Evolutionary conservation across 2,797 vertebrate genomes (phyloP).

Genomic region (Paramormyrops hopkinsi): DNA sequence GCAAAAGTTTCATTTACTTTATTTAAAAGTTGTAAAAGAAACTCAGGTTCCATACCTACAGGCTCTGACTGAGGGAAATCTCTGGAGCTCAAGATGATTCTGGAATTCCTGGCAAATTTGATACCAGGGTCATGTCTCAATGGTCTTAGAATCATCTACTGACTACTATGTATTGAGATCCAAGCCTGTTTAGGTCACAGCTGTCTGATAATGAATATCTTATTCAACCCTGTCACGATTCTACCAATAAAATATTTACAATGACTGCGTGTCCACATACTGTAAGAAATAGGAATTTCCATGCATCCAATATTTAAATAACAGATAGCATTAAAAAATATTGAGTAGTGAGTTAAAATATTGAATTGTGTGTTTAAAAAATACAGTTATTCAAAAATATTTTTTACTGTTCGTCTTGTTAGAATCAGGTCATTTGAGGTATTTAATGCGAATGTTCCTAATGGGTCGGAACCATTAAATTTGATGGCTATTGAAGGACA

Average conservation of each 20-base stretch:
- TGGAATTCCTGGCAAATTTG: not conserved
- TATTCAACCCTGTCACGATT: not conserved
- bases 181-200: not conserved
- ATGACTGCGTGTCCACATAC: not conserved
- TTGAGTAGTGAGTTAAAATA: not conserved
- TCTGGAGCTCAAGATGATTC: conserved; percentile 3
- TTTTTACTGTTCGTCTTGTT: not conserved
- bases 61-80: not conserved
- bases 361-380: not conserved
- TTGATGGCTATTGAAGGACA: not conserved
- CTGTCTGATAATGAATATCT: not conserved
- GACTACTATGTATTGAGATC: not conserved
- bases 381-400: not conserved
- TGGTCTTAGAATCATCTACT: not conserved
- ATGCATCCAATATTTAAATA: not conserved
- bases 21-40: conserved; percentile 9
- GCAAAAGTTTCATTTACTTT: conserved; percentile 23
- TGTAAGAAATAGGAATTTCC: not conserved
- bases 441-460: not conserved
- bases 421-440: not conserved
- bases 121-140: not conserved
- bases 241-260: not conserved
- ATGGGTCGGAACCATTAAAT: not conserved
- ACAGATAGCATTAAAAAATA: not conserved
- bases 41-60: not conserved